Percentiles rank a stretch among this genome's conserved stretches.
Evolutionary conservation across 2,888 invertebrate genomes (phyloP).

Genomic region (Calameuta idolon): DNA sequence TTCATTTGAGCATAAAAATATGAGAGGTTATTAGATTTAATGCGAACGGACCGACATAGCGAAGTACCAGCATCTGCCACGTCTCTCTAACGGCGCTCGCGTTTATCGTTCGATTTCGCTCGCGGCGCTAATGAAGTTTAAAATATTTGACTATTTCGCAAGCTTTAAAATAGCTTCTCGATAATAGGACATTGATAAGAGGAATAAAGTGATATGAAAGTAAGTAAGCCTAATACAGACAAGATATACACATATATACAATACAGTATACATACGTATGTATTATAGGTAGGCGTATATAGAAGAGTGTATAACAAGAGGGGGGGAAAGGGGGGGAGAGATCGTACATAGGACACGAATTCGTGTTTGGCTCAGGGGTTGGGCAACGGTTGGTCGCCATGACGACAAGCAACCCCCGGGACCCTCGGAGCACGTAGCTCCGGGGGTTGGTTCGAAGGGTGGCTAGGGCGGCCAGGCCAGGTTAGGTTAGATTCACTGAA

Average conservation of each 20-base stretch:
- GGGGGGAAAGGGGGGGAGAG: background rate
- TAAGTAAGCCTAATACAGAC: background rate
- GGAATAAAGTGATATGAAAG: background rate
- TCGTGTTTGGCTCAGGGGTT: conserved; percentile 41
- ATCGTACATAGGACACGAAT: conserved; percentile 33
- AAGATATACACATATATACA: background rate
- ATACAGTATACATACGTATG: background rate
- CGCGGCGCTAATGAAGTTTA: background rate
- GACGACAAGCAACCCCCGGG: conserved; percentile 60
- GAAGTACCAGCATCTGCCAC: conserved; percentile 41
- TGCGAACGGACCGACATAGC: conserved; percentile 28
- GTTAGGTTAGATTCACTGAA: conserved; percentile 60
- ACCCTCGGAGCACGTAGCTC: conserved; percentile 34
- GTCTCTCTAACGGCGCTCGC: conserved; percentile 9
- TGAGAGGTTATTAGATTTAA: conserved; percentile 52
- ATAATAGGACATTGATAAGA: background rate
- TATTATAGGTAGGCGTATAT: background rate
- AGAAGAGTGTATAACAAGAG: background rate
- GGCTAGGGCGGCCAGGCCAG: conserved; percentile 60
- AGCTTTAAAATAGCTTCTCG: background rate
- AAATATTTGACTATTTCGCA: background rate
- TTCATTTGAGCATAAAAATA: conserved; percentile 55
- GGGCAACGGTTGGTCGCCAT: conserved; percentile 50
- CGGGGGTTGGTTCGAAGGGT: conserved; percentile 64
- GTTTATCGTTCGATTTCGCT: background rate